phyloP scores from a whole-genome alignment of 2,797 vertebrate species.

The Sitta carolinensis region DNA sequence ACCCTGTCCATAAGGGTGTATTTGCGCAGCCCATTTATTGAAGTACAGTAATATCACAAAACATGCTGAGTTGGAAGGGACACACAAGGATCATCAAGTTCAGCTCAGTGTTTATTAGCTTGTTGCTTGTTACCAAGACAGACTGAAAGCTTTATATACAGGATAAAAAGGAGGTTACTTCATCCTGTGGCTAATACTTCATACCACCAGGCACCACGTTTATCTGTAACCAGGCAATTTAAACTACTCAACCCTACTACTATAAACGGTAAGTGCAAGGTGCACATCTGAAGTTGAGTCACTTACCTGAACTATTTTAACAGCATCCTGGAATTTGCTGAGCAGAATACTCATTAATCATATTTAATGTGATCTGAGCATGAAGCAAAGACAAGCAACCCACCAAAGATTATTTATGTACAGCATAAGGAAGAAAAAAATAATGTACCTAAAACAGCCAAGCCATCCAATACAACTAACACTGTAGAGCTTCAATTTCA shows the following conservation, averaged over 20 bases:
- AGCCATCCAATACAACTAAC: not conserved
- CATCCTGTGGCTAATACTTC: not conserved
- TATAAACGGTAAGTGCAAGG: not conserved
- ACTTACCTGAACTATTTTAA: not conserved
- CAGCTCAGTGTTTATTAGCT: not conserved
- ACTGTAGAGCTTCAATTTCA: not conserved
- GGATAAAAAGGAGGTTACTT: not conserved
- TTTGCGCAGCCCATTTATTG: not conserved
- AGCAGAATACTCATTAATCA: not conserved
- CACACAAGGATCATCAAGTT: not conserved
- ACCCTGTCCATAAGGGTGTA: not conserved
- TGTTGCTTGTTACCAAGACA: not conserved
- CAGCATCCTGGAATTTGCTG: not conserved
- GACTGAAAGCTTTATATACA: not conserved
- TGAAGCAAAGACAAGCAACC: not conserved
- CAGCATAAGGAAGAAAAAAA: not conserved
- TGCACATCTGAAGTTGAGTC: not conserved
- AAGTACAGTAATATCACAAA: not conserved
- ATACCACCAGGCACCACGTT: not conserved
- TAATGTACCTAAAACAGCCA: not conserved
- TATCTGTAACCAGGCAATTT: constrained; percentile 21
- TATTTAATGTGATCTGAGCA: not conserved
- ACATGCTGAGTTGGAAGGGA: not conserved
- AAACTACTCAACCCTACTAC: not conserved
- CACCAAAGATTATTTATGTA: not conserved